These are phyloP conservation scores for Diplazon laetatorius DNA, from an alignment of 2,888 invertebrate species.

Conservation along the genomic window DNA sequence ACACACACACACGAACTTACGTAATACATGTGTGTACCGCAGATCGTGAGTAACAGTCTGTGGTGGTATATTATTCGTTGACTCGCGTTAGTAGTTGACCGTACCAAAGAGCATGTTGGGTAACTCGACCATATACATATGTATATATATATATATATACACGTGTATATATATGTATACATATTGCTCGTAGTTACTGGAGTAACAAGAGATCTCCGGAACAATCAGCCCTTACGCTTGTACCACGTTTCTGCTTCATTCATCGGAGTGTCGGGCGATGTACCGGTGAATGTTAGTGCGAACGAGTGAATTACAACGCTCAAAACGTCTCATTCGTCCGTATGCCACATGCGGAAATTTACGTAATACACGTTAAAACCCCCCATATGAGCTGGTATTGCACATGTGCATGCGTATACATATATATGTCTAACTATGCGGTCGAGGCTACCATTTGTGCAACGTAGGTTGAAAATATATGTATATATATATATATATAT, in stretches of 20 bases:
- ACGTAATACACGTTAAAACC: constrained; percentile 34
- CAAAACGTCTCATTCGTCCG: background rate
- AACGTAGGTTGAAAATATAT: too few species aligned
- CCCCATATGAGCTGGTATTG: background rate
- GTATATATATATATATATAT: too few species aligned
- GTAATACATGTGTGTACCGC: too few species aligned
- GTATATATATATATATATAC: too few species aligned
- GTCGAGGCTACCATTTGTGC: constrained; percentile 4
- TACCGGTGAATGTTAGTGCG: background rate
- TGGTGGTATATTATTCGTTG: background rate
- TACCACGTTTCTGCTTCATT: constrained; percentile 11
- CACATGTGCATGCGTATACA: background rate
- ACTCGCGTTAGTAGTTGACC: constrained; percentile 31
- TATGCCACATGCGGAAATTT: constrained; percentile 19
- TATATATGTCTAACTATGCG: background rate
- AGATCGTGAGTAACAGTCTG: background rate
- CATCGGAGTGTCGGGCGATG: background rate
- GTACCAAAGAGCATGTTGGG: constrained; percentile 47
- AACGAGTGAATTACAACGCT: constrained; percentile 23
- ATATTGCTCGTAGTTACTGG: constrained; percentile 44
- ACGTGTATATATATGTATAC: too few species aligned
- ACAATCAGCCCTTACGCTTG: constrained; percentile 31
- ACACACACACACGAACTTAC: background rate
- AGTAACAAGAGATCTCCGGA: constrained; percentile 49
- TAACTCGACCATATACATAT: constrained; percentile 18